These are phyloP conservation scores for Brachystomella parvula DNA, from an alignment of 1,140 invertebrate species.

Conservation along the genomic window DNA sequence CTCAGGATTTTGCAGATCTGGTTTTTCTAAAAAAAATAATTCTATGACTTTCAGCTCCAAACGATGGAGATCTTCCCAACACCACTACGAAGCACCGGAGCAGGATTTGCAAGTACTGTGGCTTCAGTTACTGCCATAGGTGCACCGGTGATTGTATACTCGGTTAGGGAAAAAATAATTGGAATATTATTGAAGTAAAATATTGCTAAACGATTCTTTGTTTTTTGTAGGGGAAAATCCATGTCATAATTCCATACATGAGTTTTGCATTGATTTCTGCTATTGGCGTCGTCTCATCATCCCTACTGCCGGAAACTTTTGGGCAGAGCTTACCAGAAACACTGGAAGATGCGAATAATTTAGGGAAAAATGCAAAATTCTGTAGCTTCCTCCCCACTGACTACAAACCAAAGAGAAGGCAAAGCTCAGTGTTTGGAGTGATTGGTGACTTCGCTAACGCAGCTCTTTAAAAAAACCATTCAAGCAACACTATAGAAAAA, in stretches of 20 bases:
- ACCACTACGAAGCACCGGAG: slow-evolving; percentile 54
- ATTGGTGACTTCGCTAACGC: background rate
- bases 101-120: slow-evolving; percentile 52
- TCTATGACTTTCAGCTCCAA: slow-evolving; percentile 50
- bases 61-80: slow-evolving; percentile 61
- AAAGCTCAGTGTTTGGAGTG: background rate
- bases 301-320: slow-evolving; percentile 42
- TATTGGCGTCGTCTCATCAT: slow-evolving; percentile 35
- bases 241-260: slow-evolving; percentile 35
- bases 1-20: no score
- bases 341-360: slow-evolving; percentile 40
- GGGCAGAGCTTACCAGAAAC: slow-evolving; percentile 41
- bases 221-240: background rate
- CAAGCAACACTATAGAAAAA: background rate
- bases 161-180: slow-evolving; percentile 41
- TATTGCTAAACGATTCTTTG: background rate
- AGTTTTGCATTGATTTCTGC: slow-evolving; percentile 36
- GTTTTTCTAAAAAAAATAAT: no score
- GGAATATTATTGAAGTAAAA: background rate
- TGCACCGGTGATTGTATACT: slow-evolving; percentile 46
- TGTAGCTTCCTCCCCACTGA: slow-evolving; percentile 26
- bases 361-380: slow-evolving; percentile 41
- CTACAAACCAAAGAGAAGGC: slow-evolving; percentile 11
- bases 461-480: background rate
- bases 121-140: slow-evolving; percentile 48